Evolutionary conservation across 2,797 vertebrate genomes (phyloP).

Genomic region (Chelonia mydas): DNA sequence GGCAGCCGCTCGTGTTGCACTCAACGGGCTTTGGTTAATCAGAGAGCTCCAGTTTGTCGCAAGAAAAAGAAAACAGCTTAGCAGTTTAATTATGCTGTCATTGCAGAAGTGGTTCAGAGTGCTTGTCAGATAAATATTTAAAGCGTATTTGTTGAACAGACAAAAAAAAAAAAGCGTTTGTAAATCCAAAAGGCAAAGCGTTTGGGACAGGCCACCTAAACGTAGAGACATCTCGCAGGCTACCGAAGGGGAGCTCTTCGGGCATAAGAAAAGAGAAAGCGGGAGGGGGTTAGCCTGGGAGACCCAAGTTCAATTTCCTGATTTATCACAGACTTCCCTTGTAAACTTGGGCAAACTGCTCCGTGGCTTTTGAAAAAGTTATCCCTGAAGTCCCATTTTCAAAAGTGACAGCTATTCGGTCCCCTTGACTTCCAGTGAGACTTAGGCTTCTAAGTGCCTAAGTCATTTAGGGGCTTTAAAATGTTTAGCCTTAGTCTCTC

Average conservation of each 20-base stretch:
- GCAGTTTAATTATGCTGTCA: slow-evolving; percentile 52
- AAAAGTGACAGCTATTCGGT: background rate
- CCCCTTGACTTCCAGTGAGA: background rate
- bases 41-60: slow-evolving; percentile 33
- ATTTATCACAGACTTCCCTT: background rate
- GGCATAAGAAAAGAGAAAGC: background rate
- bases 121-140: slow-evolving; percentile 45
- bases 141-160: background rate
- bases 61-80: slow-evolving; percentile 45
- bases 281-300: background rate
- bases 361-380: background rate
- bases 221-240: background rate
- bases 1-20: slow-evolving; percentile 10
- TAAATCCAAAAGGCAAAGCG: slow-evolving; percentile 1
- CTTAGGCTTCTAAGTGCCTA: background rate
- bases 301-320: background rate
- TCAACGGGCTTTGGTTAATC: slow-evolving; percentile 52
- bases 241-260: background rate
- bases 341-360: background rate
- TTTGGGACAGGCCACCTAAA: background rate
- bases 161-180: slow-evolving; percentile 29
- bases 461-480: background rate
- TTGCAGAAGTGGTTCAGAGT: slow-evolving; percentile 10
- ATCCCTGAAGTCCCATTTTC: background rate
- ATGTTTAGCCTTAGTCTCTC: background rate